Evolutionary conservation across 2,888 invertebrate genomes (phyloP), one percentile per base, ranked within the genome.

Genomic region (Caenorhabditis drosophilae): DNA sequence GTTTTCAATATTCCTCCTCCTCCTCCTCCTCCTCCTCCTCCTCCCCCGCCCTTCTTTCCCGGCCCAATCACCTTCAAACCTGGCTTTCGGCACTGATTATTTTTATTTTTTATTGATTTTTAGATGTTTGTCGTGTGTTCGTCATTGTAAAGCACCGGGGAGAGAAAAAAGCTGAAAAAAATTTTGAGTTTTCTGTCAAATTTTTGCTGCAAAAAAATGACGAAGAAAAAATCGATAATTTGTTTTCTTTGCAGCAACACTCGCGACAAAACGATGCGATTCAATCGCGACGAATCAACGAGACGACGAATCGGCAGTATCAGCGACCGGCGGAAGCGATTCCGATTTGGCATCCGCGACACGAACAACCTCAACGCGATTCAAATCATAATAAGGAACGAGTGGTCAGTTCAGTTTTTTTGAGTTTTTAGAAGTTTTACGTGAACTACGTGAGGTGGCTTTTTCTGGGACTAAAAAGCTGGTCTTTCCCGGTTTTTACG

Each of bases 371-470:
- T 11, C 31, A 47, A 47, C 27, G 11, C n/a, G 48, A 36, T 35
- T 18, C 20, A 26, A 41, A 27, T 20, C 47, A 69, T 47, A 67
- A 72, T 34, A 64, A 61, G 40, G 72, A 72, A 55, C 52, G 69
- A 49, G 67, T 73, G 20, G 67, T 70, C 4, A 58, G 68, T 48
- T 23, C 7, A 26, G 23, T 12, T 23, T 47, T 35, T 23, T n/a
- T n/a, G n/a, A n/a, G n/a, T n/a, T n/a, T n/a, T n/a, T n/a, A n/a
- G n/a, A n/a, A n/a, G n/a, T n/a, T n/a, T n/a, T n/a, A n/a, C n/a
- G n/a, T n/a, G n/a, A n/a, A n/a, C n/a, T n/a, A n/a, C n/a, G n/a
- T n/a, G n/a, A n/a, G n/a, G n/a, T n/a, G n/a, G n/a, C n/a, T n/a
- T n/a, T n/a, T n/a, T n/a, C n/a, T n/a, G n/a, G n/a, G n/a, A n/a